phyloP scores from a whole-genome alignment of 1,140 invertebrate genomes.

The Lepidostoma basale region DNA sequence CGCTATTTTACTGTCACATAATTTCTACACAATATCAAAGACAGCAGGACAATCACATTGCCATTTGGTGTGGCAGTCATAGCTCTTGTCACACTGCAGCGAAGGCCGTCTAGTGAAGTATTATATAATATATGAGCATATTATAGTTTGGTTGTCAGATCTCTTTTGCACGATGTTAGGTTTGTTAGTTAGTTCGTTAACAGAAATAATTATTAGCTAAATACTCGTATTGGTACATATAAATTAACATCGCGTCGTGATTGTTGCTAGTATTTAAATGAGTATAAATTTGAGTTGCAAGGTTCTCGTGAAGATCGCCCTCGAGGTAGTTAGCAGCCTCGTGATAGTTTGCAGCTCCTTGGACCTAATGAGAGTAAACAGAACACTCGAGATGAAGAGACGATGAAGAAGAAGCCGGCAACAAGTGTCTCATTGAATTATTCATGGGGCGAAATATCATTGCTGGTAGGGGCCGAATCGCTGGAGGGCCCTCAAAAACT shows the following conservation, averaged over 20 bases:
- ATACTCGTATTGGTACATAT: background rate
- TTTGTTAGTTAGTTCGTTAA: no score
- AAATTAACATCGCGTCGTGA: background rate
- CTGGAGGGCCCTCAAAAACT: slow-evolving; percentile 1
- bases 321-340: background rate
- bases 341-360: slow-evolving; percentile 17
- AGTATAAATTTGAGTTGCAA: background rate
- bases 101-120: no score
- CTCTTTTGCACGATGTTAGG: no score
- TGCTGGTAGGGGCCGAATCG: background rate
- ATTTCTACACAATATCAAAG: no score
- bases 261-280: background rate
- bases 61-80: no score
- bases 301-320: background rate
- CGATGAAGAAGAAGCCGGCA: slow-evolving; percentile 21
- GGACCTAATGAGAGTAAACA: slow-evolving; percentile 42
- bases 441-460: slow-evolving; percentile 27
- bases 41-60: no score
- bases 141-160: no score
- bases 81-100: no score
- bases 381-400: slow-evolving; percentile 18
- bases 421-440: slow-evolving; percentile 42
- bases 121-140: no score
- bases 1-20: no score
- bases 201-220: background rate